phyloP scores from a whole-genome alignment of 1,140 invertebrate species.

The Potamilus streckersoni region DNA sequence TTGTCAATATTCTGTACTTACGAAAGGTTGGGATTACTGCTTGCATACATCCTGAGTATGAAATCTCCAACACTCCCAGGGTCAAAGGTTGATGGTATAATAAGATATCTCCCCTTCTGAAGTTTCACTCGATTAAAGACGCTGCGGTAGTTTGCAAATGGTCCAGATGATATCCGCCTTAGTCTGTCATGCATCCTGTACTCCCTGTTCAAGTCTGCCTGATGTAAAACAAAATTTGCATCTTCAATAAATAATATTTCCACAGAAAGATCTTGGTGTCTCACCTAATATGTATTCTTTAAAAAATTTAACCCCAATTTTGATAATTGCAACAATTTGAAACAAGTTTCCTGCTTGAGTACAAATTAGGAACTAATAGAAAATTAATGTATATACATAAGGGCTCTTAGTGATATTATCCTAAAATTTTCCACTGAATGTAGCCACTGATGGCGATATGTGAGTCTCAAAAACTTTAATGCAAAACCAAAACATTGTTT shows the following conservation, averaged over 20 bases:
- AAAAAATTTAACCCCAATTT: too few relatives aligned
- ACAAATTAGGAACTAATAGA: too few relatives aligned
- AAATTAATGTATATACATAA: too few relatives aligned
- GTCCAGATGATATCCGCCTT: neutral
- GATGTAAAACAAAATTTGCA: neutral
- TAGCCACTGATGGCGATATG: too few relatives aligned
- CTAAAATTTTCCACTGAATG: too few relatives aligned
- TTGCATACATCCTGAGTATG: conserved; percentile 1
- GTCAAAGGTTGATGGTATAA: neutral
- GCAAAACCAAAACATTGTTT: too few relatives aligned
- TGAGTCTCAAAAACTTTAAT: too few relatives aligned
- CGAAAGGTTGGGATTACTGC: neutral
- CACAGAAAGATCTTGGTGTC: neutral
- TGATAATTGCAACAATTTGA: too few relatives aligned
- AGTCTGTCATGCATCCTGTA: neutral
- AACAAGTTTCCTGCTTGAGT: too few relatives aligned
- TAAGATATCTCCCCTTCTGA: neutral
- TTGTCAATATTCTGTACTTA: neutral
- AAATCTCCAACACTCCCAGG: neutral
- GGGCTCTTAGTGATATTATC: too few relatives aligned
- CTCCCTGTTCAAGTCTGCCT: neutral
- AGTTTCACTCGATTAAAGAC: neutral
- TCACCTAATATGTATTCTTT: too few relatives aligned
- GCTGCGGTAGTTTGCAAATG: neutral
- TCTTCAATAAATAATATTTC: neutral